Base-by-base conservation (phyloP, 2,888 invertebrate species). In the Julus scanicus region DNA sequence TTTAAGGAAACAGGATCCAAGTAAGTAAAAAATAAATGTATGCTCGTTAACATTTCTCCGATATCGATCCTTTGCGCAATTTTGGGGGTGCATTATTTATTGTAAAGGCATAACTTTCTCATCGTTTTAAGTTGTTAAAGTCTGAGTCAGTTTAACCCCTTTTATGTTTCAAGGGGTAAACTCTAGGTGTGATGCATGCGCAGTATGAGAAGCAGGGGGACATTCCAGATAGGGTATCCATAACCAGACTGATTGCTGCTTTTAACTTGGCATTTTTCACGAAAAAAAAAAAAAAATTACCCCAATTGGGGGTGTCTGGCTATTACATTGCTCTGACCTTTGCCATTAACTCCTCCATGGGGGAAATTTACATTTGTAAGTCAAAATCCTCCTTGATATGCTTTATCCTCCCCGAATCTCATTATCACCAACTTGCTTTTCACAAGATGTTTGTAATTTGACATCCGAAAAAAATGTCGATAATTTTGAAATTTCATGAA, bases 1-100 rank as follows among this genome's bases (percentile, higher is more conserved):
- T 71, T 71, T 71, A 71, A 71, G 71, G 71, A 71, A 71, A 71
- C 71, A 71, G 71, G 71, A 71, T 71, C 71, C 71, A 17, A 71
- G 71, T 29, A 9, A 20, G 71, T 29, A 71, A 71, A 71, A 71
- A 71, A 71, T 71, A 71, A 71, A 71, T 71, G 71, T 11, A 6
- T 29, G 29, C n/a, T 29, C 71, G 71, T 71, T 71, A 29, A 71
- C 71, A 71, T 71, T 71, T 71, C 71, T 71, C 71, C 20, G 71
- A 71, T 71, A 71, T 71, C 71, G 71, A 71, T 63, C n/a, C 63
- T 63, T 5, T 20, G 4, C 63, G n/a, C 63, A 63, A 63, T 71
- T 71, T n/a, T 71, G 71, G 11, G 71, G 29, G n/a, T 9, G 71
- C 71, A 29, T 71, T 71, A 71, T 71, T 71, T 29, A 29, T 71